Percentiles rank a stretch among this genome's conserved stretches.
Evolutionary conservation across 2,113 vertebrate genomes (phyloP).

Genomic region (Prolemur simus): DNA sequence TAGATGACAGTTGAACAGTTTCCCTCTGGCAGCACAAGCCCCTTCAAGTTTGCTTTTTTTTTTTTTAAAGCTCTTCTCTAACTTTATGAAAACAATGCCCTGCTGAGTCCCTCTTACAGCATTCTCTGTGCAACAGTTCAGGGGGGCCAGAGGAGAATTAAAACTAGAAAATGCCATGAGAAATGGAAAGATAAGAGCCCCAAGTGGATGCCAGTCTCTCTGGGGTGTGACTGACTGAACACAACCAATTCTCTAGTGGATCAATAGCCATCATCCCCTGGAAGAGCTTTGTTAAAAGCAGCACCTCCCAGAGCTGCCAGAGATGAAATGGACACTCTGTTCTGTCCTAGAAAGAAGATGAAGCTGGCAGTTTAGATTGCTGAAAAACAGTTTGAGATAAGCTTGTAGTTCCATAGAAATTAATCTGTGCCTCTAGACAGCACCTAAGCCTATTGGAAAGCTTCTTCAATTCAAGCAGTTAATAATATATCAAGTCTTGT

Average conservation of each 20-base stretch:
- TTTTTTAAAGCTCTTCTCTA: neutral
- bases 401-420: slow-evolving; percentile 81
- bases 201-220: slow-evolving; percentile 45
- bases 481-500: slow-evolving; percentile 83
- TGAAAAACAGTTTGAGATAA: slow-evolving; percentile 78
- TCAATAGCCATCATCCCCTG: neutral
- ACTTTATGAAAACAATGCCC: neutral
- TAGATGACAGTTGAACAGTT: neutral
- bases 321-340: slow-evolving; percentile 64
- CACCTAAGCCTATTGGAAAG: slow-evolving; percentile 77
- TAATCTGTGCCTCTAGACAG: slow-evolving; percentile 79
- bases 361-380: slow-evolving; percentile 79
- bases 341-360: slow-evolving; percentile 73
- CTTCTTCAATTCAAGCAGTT: slow-evolving; percentile 83
- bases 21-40: neutral
- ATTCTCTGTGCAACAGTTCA: neutral
- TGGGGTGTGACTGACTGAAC: slow-evolving; percentile 65
- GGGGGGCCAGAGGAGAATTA: neutral
- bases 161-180: neutral
- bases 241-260: slow-evolving; percentile 57
- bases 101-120: neutral
- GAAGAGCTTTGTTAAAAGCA: slow-evolving; percentile 73
- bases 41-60: neutral
- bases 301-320: neutral
- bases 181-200: slow-evolving; percentile 58